These are phyloP conservation scores for Virgularia gustaviana DNA, from an alignment of 92 coral and sea anemone genomes.

Conservation along the genomic window DNA sequence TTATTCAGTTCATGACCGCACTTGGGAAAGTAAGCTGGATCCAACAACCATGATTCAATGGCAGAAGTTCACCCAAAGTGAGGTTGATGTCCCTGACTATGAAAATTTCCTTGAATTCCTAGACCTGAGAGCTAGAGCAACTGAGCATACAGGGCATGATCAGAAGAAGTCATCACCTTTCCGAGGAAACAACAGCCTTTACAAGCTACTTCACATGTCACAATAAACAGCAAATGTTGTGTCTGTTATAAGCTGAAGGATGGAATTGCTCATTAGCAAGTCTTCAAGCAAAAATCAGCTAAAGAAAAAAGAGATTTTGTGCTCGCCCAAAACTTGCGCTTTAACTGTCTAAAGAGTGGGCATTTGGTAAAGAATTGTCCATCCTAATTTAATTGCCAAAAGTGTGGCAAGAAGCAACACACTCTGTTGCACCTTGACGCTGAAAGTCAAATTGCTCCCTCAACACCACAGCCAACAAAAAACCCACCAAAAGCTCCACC, in stretches of 20 bases:
- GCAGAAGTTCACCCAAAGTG: constrained; percentile 51
- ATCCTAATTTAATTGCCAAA: constrained; percentile 34
- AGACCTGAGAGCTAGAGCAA: constrained; percentile 49
- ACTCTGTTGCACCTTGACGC: constrained; percentile 45
- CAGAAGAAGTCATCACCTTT: too few relatives aligned
- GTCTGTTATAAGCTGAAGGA: constrained; percentile 41
- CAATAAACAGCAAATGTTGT: constrained; percentile 31
- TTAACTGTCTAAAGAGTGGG: constrained; percentile 42
- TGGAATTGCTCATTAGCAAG: constrained; percentile 36
- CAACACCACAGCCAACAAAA: neutral
- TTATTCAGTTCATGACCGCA: constrained; percentile 28
- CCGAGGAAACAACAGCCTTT: constrained; percentile 11
- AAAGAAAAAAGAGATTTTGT: constrained; percentile 25
- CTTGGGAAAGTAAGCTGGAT: constrained; percentile 26
- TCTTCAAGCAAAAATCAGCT: constrained; percentile 43
- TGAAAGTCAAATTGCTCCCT: neutral
- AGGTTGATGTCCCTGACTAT: constrained; percentile 32
- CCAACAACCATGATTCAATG: constrained; percentile 55
- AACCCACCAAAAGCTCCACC: neutral
- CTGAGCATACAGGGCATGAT: constrained; percentile 37
- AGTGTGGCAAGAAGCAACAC: constrained; percentile 49
- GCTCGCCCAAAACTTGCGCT: constrained; percentile 30
- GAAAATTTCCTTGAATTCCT: constrained; percentile 49
- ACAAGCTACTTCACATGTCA: constrained; percentile 16
- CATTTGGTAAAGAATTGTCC: constrained; percentile 47